Percentiles rank a stretch among this genome's conserved stretches.
These are phyloP conservation scores for Theristicus caerulescens DNA, from an alignment of 2,113 vertebrate species.

Conservation along the genomic window DNA sequence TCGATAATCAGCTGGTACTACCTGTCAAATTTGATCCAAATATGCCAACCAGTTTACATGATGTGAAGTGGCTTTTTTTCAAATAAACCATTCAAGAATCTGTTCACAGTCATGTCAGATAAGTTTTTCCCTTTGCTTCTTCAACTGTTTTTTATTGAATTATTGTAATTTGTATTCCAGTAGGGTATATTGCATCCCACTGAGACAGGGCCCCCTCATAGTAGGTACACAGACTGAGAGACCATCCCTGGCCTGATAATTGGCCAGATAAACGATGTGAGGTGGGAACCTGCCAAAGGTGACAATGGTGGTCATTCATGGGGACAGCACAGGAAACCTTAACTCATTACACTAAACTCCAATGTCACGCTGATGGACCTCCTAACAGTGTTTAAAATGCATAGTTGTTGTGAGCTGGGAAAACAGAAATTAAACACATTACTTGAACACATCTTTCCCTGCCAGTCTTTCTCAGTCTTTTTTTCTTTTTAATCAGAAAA, in stretches of 20 bases:
- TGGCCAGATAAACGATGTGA: background rate
- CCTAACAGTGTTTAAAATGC: background rate
- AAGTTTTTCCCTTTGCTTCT: background rate
- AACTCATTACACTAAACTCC: background rate
- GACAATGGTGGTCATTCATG: background rate
- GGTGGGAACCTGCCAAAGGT: background rate
- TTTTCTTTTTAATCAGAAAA: background rate
- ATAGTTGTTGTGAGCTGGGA: background rate
- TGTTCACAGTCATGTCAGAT: background rate
- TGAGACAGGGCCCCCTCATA: background rate
- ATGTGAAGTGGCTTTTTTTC: background rate
- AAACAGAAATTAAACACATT: background rate
- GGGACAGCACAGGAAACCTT: background rate
- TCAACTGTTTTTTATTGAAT: background rate
- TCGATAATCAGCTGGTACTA: accelerated
- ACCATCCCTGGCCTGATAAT: background rate
- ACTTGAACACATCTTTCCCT: background rate
- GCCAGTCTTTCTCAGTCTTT: background rate
- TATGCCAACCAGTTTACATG: background rate
- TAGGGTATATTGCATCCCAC: background rate
- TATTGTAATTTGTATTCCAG: background rate
- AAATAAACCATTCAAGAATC: background rate
- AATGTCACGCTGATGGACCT: background rate
- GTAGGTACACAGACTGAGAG: background rate
- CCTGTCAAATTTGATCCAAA: background rate